Evolutionary conservation across 2,113 vertebrate genomes (phyloP).

Genomic region (Pedionomus torquatus): DNA sequence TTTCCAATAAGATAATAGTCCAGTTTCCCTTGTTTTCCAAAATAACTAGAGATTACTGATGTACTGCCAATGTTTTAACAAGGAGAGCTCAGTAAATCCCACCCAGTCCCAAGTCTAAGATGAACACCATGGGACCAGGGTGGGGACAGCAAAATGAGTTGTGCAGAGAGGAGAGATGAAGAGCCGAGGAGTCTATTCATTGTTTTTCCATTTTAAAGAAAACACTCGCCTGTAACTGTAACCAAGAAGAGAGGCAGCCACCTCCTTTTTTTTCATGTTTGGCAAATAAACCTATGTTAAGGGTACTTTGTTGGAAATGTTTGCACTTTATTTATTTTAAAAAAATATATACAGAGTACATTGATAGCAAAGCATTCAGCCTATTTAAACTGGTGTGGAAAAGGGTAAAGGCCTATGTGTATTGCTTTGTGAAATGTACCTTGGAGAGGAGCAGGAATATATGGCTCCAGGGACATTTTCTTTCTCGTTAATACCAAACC

Average conservation of each 20-base stretch:
- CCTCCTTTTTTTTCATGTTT: slow-evolving; percentile 27
- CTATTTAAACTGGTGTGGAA: not conserved
- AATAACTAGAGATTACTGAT: slow-evolving; percentile 44
- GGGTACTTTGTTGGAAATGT: slow-evolving; percentile 24
- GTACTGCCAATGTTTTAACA: slow-evolving; percentile 40
- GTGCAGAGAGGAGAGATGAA: not conserved
- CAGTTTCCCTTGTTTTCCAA: slow-evolving; percentile 36
- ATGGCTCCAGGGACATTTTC: not conserved
- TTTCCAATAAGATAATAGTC: not conserved
- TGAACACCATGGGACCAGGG: slow-evolving; percentile 32
- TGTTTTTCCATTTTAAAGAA: slow-evolving; percentile 63
- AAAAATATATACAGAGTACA: not conserved
- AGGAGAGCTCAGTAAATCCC: slow-evolving; percentile 27
- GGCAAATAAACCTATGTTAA: slow-evolving; percentile 47
- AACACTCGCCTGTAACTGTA: slow-evolving; percentile 47
- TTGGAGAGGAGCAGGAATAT: not conserved
- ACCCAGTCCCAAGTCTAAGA: slow-evolving; percentile 12
- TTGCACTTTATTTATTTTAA: slow-evolving; percentile 4
- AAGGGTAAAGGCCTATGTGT: not conserved
- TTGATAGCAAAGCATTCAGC: not conserved
- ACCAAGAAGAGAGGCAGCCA: slow-evolving; percentile 19
- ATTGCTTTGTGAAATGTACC: not conserved
- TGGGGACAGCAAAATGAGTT: not conserved
- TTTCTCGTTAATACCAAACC: not conserved
- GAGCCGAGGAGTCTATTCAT: not conserved